Conservation (phyloP, 2,113 vertebrate species). For the Struthidea cinerea region DNA sequence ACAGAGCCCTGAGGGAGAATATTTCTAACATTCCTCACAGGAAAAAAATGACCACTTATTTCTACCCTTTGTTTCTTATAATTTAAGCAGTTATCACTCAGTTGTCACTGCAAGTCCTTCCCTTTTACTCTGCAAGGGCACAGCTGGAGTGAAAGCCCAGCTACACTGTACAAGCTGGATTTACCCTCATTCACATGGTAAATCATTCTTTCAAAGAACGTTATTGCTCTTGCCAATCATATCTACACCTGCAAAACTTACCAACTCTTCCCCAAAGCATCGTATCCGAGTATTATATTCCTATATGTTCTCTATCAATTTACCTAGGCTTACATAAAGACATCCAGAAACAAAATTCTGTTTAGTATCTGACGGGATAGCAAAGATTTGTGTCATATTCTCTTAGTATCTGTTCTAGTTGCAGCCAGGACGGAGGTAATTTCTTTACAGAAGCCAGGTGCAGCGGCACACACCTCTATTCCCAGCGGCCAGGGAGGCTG, state of each 20-base stretch:
- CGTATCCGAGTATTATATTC: not conserved
- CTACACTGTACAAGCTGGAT: not conserved
- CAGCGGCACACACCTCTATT: too few species aligned
- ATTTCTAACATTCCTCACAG: not conserved
- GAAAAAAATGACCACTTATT: not conserved
- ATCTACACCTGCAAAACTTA: not conserved
- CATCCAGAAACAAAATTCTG: not conserved
- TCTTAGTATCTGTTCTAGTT: not conserved
- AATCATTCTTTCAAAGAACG: not conserved
- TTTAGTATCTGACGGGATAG: not conserved
- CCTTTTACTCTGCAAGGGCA: not conserved
- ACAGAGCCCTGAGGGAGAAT: not conserved
- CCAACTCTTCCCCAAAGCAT: not conserved
- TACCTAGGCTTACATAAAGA: not conserved
- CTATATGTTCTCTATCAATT: not conserved
- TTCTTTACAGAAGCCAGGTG: not conserved
- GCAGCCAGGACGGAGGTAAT: accelerated
- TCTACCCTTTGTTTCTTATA: not conserved
- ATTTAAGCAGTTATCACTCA: not conserved
- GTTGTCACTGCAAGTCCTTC: not conserved
- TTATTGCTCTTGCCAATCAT: not conserved
- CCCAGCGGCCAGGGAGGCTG: not conserved
- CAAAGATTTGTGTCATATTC: not conserved
- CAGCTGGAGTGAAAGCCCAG: not conserved
- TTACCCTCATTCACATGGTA: not conserved